Base-by-base conservation (phyloP, 2,797 vertebrate genomes). In the Leuciscus waleckii region DNA sequence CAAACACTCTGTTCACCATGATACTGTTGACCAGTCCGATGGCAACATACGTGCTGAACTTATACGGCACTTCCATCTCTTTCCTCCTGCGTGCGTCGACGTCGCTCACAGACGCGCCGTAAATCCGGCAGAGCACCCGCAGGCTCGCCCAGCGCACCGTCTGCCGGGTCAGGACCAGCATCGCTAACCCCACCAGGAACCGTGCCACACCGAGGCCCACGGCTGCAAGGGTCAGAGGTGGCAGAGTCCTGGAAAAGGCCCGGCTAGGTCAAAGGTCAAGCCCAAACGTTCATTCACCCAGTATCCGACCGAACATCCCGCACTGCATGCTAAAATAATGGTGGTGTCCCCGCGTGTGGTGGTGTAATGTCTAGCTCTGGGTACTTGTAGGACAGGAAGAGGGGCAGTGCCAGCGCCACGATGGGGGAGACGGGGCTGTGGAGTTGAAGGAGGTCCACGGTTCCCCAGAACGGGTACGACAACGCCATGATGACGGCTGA, bases 41-140 rank as follows among this genome's bases (percentile, higher is more conserved):
- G 0, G 92, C 90, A 1, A 93, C 92, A 77, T 99, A 99, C 0
- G 98, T 99, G 79, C 93, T 88, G 74, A 98, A 99, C 90, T 98
- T 99, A 13, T 95, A 97, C 0, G 98, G 97, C 84, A 99, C 98
- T 89, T 99, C 98, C 0, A 99, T 98, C 88, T 98, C 97, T 85
- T 94, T 95, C 73, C 95, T 94, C 35, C 90, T 94, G 71, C 92
- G 94, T 76, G 97, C 97, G 1, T 91, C 81, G 71, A 43, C 23
- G 82, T 98, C 95, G 0, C 65, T 29, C 0, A 88, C 17, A 17
- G 93, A 90, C 63, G 97, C 95, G 7, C 87, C 85, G 92, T 97
- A 96, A 92, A 93, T 93, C 0, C 89, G 94, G 29, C 94, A 95
- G 21, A 99, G 81, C 19, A 91, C 6, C 3, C 89, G 85, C 11